phyloP scores from a whole-genome alignment of 35 echinoderm and acorn worm genomes.

The Heliocidaris tuberculata region DNA sequence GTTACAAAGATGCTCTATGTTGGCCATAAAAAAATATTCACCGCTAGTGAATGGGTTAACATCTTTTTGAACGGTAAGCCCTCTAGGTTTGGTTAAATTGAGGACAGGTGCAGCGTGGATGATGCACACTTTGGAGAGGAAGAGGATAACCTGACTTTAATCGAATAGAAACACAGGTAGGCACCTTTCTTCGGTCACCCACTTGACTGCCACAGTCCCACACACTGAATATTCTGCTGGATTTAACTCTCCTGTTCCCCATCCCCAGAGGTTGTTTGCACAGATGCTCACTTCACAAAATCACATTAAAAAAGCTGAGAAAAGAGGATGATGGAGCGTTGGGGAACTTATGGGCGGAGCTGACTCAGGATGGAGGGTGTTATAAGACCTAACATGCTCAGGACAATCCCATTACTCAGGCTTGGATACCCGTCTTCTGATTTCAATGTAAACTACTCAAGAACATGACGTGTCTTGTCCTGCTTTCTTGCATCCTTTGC shows the following conservation, averaged over 20 bases:
- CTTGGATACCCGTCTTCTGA: not conserved
- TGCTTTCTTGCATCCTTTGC: too few species aligned
- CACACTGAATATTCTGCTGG: not conserved
- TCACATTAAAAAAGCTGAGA: constrained; percentile 11
- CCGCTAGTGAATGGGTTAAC: not conserved
- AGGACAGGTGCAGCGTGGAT: not conserved
- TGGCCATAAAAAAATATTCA: not conserved
- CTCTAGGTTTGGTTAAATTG: not conserved
- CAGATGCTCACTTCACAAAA: constrained; percentile 10
- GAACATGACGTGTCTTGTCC: not conserved
- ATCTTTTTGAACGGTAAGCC: not conserved
- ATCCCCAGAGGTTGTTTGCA: constrained; percentile 1
- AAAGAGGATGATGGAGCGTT: not conserved
- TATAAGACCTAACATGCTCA: not conserved
- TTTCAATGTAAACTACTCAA: not conserved
- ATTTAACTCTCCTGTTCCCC: not conserved
- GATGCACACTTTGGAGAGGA: not conserved
- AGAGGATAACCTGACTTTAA: not conserved
- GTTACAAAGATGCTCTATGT: not conserved
- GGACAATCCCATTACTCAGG: not conserved
- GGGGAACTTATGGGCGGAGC: not conserved
- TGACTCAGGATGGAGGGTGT: not conserved
- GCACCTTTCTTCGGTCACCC: not conserved
- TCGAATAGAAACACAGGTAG: not conserved
- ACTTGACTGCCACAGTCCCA: not conserved